phyloP scores from a whole-genome alignment of 1,140 invertebrate species.

The Cardiocondyla obscurior region DNA sequence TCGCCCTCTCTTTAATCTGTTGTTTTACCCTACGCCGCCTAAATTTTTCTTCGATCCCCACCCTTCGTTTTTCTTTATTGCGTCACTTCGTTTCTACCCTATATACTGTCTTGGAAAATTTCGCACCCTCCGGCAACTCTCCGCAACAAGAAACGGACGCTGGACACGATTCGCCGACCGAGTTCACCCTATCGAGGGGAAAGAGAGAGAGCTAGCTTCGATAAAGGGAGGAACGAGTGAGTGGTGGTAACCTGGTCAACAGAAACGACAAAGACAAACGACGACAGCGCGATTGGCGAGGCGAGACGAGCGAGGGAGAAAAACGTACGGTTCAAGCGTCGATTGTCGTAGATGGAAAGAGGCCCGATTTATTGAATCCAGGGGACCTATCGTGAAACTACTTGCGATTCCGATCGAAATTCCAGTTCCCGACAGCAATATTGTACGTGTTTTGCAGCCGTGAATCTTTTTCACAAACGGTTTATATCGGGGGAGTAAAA shows the following conservation, averaged over 20 bases:
- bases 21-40: not conserved
- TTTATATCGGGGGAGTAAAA: not conserved
- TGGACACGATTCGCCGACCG: conserved; percentile 33
- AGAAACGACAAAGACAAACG: conserved; percentile 30
- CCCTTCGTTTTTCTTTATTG: not conserved
- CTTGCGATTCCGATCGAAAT: conserved; percentile 38
- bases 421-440: conserved; percentile 9
- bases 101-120: conserved; percentile 33
- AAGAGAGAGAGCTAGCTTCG: conserved; percentile 6
- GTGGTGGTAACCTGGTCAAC: conserved; percentile 31
- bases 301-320: not conserved
- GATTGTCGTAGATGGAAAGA: conserved; percentile 52
- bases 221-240: conserved; percentile 15
- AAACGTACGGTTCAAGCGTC: conserved; percentile 29
- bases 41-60: conserved; percentile 16
- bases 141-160: conserved; percentile 29
- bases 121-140: conserved; percentile 1
- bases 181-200: conserved; percentile 1
- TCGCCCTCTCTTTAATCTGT: not conserved
- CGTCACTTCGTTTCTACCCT: not conserved
- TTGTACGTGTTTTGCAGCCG: not conserved
- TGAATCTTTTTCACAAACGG: not conserved
- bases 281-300: not conserved
- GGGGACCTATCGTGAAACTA: conserved; percentile 24
- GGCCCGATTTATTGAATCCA: conserved; percentile 68